Base-by-base conservation (phyloP, 2,888 invertebrate genomes). In the Idaea dimidiata region DNA sequence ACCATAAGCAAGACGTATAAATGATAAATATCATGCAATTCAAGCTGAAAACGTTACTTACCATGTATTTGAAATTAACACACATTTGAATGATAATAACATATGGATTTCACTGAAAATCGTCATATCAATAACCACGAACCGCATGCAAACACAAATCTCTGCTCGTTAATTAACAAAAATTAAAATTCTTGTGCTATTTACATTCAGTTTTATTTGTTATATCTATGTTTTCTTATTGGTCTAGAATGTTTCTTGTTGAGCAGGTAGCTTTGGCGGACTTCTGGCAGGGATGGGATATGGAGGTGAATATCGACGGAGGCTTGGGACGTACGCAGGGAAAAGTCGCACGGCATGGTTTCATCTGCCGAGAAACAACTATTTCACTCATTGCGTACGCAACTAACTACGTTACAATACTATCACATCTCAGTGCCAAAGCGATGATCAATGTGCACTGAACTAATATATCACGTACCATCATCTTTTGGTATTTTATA, bases 301-400 rank as follows among this genome's bases (percentile, higher is more conserved):
- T 74, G 72, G 66, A 83, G 68, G 66, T 82, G 84, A 70, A 91
- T 86, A 68, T 90, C 83, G 77, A 88, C 80, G 53, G 85, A 81
- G 33, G 90, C 91, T 65, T 81, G 81, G 72, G 89, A 88, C 57
- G 77, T 77, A 70, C 75, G 91, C 68, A 91, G 87, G 43, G 88
- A 87, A 17, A 86, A 80, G 59, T 72, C 81, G 63, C 66, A 62
- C 60, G 71, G 71, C 65, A 67, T 64, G 54, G 68, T 78, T 62
- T 68, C 76, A 77, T 82, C 89, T 90, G 82, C 62, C 79, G 68
- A 72, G 65, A 72, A 67, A 66, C 43, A 43, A 43, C 43, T 8
- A 43, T 43, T 3, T 43, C 54, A 63, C 58, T 57, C 1, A 43
- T 16, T 3, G 17, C 16, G 16, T 17, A 5, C 54, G 16, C 16